Evolutionary conservation across 2,797 vertebrate genomes (phyloP).

Genomic region (Dipus sagitta): DNA sequence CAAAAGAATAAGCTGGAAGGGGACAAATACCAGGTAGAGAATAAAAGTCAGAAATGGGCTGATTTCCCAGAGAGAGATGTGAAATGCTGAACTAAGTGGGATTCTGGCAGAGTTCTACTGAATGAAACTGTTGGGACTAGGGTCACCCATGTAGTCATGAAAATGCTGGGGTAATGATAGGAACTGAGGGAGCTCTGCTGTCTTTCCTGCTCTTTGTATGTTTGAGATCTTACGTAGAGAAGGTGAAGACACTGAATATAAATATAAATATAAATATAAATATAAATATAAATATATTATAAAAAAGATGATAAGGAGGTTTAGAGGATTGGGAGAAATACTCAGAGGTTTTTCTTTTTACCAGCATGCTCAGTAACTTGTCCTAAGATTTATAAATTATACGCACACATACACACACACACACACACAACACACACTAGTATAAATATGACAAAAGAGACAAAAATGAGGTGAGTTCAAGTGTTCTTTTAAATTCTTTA

Average conservation of each 20-base stretch:
- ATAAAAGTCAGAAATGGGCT: not conserved
- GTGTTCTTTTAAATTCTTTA: conserved; percentile 23
- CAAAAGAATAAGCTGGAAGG: not conserved
- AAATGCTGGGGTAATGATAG: not conserved
- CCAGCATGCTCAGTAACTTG: not conserved
- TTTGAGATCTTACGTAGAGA: conserved; percentile 32
- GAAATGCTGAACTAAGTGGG: not conserved
- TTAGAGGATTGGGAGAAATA: not conserved
- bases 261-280: not conserved
- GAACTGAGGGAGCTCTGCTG: not conserved
- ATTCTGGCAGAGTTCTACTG: not conserved
- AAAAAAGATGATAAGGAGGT: not conserved
- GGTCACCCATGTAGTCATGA: not conserved
- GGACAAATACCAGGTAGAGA: not conserved
- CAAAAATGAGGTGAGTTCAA: not conserved
- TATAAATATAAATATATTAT: not conserved
- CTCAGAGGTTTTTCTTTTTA: conserved; percentile 1
- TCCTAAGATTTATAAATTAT: not conserved
- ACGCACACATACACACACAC: too few relatives aligned
- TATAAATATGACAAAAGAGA: not conserved
- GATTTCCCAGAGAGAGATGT: not conserved
- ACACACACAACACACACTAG: not conserved
- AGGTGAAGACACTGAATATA: not conserved
- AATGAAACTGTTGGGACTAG: not conserved
- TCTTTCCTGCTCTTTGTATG: not conserved